phyloP scores from a whole-genome alignment of 2,113 vertebrate species.

The Rhegmatorhina hoffmannsi region DNA sequence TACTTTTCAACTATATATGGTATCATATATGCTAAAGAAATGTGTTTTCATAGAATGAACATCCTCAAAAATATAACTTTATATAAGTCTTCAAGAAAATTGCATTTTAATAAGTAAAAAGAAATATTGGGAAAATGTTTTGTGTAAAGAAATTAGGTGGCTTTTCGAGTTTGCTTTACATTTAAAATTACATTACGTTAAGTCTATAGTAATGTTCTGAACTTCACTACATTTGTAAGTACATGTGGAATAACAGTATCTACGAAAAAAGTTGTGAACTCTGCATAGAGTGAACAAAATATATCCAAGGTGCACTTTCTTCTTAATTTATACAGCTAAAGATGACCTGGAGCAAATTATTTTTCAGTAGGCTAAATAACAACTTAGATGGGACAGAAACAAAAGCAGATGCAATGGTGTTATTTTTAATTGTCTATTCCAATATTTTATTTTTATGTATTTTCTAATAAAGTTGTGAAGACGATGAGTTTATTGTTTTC shows the following conservation, averaged over 20 bases:
- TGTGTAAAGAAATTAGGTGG: neutral
- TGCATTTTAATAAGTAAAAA: neutral
- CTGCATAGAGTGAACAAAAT: neutral
- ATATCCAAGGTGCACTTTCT: neutral
- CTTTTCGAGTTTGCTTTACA: neutral
- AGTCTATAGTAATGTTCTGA: neutral
- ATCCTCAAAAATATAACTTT: neutral
- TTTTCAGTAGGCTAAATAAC: neutral
- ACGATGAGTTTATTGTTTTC: neutral
- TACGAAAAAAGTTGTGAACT: neutral
- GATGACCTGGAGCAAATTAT: neutral
- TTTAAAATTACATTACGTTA: neutral
- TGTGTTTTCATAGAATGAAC: neutral
- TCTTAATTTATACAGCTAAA: neutral
- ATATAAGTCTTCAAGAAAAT: neutral
- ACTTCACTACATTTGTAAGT: neutral
- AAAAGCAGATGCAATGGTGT: neutral
- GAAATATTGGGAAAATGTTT: neutral
- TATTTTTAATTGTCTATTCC: neutral
- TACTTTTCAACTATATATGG: neutral
- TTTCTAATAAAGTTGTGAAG: neutral
- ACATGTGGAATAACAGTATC: neutral
- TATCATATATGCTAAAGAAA: neutral
- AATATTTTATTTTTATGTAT: neutral
- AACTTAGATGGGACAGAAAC: neutral